Evolutionary conservation across 2,113 vertebrate genomes (phyloP).

Genomic region (Gadus macrocephalus): DNA sequence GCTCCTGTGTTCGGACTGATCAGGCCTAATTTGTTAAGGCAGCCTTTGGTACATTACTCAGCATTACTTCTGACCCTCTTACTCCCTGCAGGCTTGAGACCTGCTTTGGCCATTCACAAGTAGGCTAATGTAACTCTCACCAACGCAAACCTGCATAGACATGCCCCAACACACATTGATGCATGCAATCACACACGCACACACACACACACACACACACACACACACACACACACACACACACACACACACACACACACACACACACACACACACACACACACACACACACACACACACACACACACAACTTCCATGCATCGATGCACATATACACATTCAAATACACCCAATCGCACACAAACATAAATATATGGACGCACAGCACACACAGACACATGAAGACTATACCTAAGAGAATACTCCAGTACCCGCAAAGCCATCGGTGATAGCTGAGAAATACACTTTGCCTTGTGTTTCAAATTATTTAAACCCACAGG

Average conservation of each 20-base stretch:
- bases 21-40: constrained; percentile 13
- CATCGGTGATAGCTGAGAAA: neutral
- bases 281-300: constrained; percentile 1
- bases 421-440: neutral
- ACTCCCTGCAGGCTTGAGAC: too few species aligned
- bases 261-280: constrained; percentile 2
- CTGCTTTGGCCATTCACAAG: too few species aligned
- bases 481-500: constrained; percentile 19
- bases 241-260: neutral
- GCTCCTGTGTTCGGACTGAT: neutral
- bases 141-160: neutral
- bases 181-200: neutral
- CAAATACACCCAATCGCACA: neutral
- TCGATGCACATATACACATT: neutral
- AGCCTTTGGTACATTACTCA: constrained; percentile 22
- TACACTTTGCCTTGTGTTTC: neutral
- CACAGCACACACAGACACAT: too few species aligned
- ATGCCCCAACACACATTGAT: neutral
- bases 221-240: constrained; percentile 1
- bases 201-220: constrained; percentile 3
- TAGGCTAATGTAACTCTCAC: too few species aligned
- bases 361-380: neutral
- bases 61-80: neutral
- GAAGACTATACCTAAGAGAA: too few species aligned
- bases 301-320: neutral